phyloP scores from a whole-genome alignment of 2,888 invertebrate species.

The Anoncus sp. region DNA sequence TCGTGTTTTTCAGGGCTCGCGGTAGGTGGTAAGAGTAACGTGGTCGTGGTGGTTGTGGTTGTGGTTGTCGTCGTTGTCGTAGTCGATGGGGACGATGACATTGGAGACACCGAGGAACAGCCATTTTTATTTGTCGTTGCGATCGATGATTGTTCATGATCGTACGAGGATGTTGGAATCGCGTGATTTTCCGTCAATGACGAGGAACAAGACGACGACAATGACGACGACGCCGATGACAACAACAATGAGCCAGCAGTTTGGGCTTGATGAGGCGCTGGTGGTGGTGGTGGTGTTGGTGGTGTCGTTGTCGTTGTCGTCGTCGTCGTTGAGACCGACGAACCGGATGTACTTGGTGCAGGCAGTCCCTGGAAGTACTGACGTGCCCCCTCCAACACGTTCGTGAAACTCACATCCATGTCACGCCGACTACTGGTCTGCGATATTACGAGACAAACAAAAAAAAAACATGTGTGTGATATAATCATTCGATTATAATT shows the following conservation, averaged over 20 bases:
- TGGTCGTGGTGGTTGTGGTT: constrained; percentile 47
- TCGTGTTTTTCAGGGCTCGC: constrained; percentile 53
- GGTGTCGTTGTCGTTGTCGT: constrained; percentile 63
- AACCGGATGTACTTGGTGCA: constrained; percentile 84
- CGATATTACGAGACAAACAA: constrained; percentile 62
- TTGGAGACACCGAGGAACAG: constrained; percentile 40
- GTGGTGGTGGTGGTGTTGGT: constrained; percentile 48
- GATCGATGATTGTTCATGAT: constrained; percentile 59
- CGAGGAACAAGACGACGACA: constrained; percentile 26
- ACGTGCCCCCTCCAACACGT: constrained; percentile 93
- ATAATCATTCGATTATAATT: too few species aligned
- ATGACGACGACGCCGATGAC: constrained; percentile 45
- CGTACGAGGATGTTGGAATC: constrained; percentile 56
- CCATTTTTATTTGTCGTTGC: constrained; percentile 42
- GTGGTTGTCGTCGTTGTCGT: constrained; percentile 47
- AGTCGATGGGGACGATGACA: constrained; percentile 52
- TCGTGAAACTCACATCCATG: constrained; percentile 91
- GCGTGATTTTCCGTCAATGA: constrained; percentile 50
- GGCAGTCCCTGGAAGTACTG: constrained; percentile 93
- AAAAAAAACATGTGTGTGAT: too few species aligned
- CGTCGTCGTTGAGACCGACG: constrained; percentile 72
- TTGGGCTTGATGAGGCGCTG: too few species aligned
- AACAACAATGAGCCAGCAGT: constrained; percentile 59
- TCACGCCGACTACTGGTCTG: constrained; percentile 83
- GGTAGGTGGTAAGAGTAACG: constrained; percentile 42